Evolutionary conservation across 2,888 invertebrate genomes (phyloP).

Genomic region (Hirtodrosophila trivittata): DNA sequence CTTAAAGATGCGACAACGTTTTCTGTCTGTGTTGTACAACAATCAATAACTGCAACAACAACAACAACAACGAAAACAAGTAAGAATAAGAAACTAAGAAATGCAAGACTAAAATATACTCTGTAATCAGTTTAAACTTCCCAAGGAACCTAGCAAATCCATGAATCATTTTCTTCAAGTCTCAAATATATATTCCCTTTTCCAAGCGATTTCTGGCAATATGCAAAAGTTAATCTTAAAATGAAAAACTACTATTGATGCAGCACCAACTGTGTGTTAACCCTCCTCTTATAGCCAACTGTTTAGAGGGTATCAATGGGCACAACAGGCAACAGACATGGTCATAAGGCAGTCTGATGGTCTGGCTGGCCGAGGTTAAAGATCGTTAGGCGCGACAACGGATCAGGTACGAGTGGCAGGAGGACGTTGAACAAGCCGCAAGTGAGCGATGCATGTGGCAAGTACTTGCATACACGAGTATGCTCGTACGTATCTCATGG

Average conservation of each 20-base stretch:
- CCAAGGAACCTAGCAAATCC: too few species aligned
- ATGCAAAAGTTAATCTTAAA: too few species aligned
- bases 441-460: conserved; percentile 10
- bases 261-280: too few species aligned
- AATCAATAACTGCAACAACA: conserved; percentile 29
- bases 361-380: conserved; percentile 66
- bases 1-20: conserved; percentile 25
- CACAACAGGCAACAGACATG: conserved; percentile 25
- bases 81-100: not conserved
- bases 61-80: conserved; percentile 11
- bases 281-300: too few species aligned
- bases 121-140: too few species aligned
- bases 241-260: too few species aligned
- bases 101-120: not conserved
- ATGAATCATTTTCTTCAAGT: too few species aligned
- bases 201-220: too few species aligned
- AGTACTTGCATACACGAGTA: not conserved
- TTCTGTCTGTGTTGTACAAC: conserved; percentile 21
- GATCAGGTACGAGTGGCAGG: conserved; percentile 24
- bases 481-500: conserved; percentile 41
- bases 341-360: conserved; percentile 27
- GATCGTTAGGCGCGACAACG: conserved; percentile 78
- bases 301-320: conserved; percentile 2
- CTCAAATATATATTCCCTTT: too few species aligned
- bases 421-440: conserved; percentile 4